Evolutionary conservation across 2,797 vertebrate species (phyloP).

Genomic region (Dendrocincla tyrannina): DNA sequence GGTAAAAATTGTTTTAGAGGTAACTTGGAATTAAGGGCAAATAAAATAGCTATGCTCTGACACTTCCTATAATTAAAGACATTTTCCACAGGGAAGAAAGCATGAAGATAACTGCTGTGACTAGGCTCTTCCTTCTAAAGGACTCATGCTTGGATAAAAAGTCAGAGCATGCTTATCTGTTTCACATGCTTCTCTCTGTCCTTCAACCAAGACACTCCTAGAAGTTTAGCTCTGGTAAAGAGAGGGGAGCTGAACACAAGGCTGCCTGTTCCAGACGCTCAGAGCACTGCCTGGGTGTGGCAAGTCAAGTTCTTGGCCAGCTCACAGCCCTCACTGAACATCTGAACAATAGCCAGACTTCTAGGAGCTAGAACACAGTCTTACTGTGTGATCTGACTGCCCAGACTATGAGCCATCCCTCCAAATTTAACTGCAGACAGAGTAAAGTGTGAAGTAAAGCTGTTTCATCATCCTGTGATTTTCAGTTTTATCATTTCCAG

Average conservation of each 20-base stretch:
- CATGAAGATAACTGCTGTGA: not conserved
- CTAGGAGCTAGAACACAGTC: constrained; percentile 54
- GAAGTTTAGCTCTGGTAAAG: not conserved
- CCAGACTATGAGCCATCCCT: constrained; percentile 68
- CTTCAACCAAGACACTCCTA: not conserved
- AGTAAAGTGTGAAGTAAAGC: constrained; percentile 34
- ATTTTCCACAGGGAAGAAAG: not conserved
- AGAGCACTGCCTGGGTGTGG: constrained; percentile 21
- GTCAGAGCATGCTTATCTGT: not conserved
- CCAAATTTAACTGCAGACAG: constrained; percentile 61
- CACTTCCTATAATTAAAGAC: not conserved
- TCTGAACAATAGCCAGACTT: constrained; percentile 56
- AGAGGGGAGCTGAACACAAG: not conserved
- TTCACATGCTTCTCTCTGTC: not conserved
- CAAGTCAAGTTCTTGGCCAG: constrained; percentile 12
- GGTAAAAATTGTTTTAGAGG: not conserved
- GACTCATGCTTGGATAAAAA: not conserved
- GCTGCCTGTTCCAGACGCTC: not conserved
- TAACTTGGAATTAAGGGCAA: not conserved
- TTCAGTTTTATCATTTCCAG: constrained; percentile 27
- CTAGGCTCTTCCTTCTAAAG: not conserved
- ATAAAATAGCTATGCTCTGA: not conserved
- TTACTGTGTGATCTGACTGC: constrained; percentile 50
- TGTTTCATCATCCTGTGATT: constrained; percentile 44
- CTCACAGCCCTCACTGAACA: not conserved